phyloP scores from a whole-genome alignment of 2,888 invertebrate species.

The Chymomyza fuscimana region DNA sequence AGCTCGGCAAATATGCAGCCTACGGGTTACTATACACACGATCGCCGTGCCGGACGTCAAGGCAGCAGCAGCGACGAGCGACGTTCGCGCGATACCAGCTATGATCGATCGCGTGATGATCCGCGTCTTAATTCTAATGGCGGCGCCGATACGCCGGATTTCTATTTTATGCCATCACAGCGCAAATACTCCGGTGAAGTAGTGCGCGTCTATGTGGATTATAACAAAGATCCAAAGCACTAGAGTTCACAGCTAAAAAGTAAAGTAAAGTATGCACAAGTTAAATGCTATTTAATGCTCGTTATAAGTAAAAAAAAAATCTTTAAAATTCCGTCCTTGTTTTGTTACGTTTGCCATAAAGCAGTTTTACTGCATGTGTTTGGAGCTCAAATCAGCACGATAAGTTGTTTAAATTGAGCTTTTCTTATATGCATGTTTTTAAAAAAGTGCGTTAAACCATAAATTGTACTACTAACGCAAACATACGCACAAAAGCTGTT shows the following conservation, averaged over 20 bases:
- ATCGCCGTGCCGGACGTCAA: constrained; percentile 80
- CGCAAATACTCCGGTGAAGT: constrained; percentile 95
- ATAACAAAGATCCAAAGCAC: constrained; percentile 86
- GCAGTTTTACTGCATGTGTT: constrained; percentile 51
- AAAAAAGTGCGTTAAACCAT: constrained; percentile 44
- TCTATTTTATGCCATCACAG: constrained; percentile 97
- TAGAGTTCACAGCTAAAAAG: constrained; percentile 38
- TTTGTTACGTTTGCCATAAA: constrained; percentile 65
- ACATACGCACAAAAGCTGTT: constrained; percentile 11
- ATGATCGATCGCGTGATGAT: constrained; percentile 75
- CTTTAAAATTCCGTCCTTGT: not conserved
- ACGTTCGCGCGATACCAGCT: constrained; percentile 72
- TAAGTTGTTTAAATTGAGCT: constrained; percentile 9
- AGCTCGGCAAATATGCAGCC: constrained; percentile 73
- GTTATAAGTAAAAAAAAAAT: constrained; percentile 19
- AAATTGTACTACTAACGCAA: not conserved
- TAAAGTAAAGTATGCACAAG: constrained; percentile 25
- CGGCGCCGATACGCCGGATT: constrained; percentile 84
- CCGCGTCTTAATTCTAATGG: constrained; percentile 74
- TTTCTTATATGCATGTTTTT: not conserved
- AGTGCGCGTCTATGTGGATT: constrained; percentile 90
- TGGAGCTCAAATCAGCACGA: not conserved
- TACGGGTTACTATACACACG: constrained; percentile 81
- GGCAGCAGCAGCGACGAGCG: constrained; percentile 54
- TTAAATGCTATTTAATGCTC: constrained; percentile 25